Evolutionary conservation across 2,797 vertebrate genomes (phyloP).

Genomic region (Poeciliopsis gracilis): DNA sequence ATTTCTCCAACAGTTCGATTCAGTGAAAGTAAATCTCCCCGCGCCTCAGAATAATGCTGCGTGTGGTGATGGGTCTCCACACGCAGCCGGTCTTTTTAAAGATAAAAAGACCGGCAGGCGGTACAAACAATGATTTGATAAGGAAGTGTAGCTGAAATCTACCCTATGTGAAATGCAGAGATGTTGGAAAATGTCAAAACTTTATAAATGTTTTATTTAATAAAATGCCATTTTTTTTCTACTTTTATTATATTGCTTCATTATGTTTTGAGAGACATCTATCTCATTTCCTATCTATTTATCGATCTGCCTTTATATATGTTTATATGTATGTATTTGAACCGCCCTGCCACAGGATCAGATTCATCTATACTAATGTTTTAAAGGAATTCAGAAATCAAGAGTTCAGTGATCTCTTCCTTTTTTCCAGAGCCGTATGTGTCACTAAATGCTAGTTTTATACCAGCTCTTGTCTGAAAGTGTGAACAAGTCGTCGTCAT

Average conservation of each 20-base stretch:
- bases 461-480: not conserved
- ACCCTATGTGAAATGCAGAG: not conserved
- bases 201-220: not conserved
- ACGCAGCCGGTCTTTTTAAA: too few species aligned
- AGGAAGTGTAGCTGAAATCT: not conserved
- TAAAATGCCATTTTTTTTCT: too few species aligned
- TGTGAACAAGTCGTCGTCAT: not conserved
- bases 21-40: slow-evolving; percentile 60
- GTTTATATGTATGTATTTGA: too few species aligned
- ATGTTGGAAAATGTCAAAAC: not conserved
- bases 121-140: not conserved
- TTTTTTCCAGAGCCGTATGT: not conserved
- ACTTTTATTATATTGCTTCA: not conserved
- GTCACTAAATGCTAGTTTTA: not conserved
- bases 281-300: not conserved
- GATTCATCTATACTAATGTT: too few species aligned
- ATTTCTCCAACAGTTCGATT: slow-evolving; percentile 48
- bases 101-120: not conserved
- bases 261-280: not conserved
- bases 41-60: slow-evolving; percentile 32
- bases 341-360: too few species aligned
- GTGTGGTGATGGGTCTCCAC: slow-evolving; percentile 35
- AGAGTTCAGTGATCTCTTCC: too few species aligned
- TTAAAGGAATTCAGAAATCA: too few species aligned
- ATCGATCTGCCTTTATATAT: too few species aligned